Conservation (phyloP, 1,140 invertebrate genomes). For the Lepidurus packardi region DNA sequence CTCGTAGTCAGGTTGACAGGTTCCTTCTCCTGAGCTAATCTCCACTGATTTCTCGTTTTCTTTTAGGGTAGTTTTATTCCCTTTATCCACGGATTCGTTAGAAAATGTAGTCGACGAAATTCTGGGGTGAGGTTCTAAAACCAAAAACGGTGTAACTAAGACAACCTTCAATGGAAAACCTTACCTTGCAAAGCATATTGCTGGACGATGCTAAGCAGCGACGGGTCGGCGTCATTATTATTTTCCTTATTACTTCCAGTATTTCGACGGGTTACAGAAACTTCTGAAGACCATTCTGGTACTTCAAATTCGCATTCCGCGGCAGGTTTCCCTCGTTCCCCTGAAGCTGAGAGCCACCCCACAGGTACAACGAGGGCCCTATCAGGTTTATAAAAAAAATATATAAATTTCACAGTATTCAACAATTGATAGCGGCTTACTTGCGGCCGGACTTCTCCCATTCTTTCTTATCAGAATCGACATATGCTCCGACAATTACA, state of each 20-base stretch:
- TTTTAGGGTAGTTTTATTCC: background rate
- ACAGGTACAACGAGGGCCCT: slow-evolving; percentile 61
- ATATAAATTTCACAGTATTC: background rate
- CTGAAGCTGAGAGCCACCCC: slow-evolving; percentile 68
- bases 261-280: background rate
- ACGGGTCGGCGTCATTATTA: background rate
- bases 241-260: background rate
- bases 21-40: background rate
- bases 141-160: background rate
- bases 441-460: slow-evolving; percentile 38
- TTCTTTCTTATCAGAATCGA: slow-evolving; percentile 41
- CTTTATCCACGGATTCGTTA: background rate
- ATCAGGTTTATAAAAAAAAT: slow-evolving; percentile 39
- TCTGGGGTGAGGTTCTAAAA: too few species aligned
- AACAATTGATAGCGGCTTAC: background rate
- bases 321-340: slow-evolving; percentile 54
- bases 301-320: slow-evolving; percentile 49
- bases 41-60: background rate
- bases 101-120: too few species aligned
- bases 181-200: background rate
- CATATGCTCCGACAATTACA: slow-evolving; percentile 58
- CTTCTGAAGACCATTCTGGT: slow-evolving; percentile 24
- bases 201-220: background rate
- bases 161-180: background rate
- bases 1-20: background rate